Evolutionary conservation across 2,113 vertebrate genomes (phyloP), one percentile per base, ranked within the genome.

Genomic region (Eulemur rufifrons): DNA sequence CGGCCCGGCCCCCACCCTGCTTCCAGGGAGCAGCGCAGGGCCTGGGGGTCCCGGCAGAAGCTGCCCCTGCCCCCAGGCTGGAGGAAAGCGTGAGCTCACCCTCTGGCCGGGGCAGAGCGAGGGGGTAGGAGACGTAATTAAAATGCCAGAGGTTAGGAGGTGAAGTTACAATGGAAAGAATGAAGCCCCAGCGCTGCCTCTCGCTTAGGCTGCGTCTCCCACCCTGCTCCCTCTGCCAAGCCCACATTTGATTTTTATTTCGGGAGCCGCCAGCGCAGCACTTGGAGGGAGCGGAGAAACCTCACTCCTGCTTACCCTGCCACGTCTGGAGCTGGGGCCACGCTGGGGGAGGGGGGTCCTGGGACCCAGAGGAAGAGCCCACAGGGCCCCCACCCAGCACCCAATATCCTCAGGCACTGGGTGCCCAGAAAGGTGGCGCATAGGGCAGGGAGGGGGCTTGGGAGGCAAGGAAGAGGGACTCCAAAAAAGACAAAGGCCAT

Each of bases 161-260:
- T 95, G 97, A 97, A 97, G 97, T 94, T 97, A 93, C 93, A 97
- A 59, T 78, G 98, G 98, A 97, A 97, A 98, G 94, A 97, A 97
- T 97, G 97, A 97, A 97, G 94, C 29, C 74, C 78, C 68, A 69
- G 95, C 52, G 0, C 82, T 21, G 92, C 74, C 0, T 90, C 92
- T 25, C 9, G 18, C 61, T 50, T 11, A 29, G 59, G 92, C 89
- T 7, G 78, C 84, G 45, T 85, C 91, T 91, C 92, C 96, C 82
- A 29, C 88, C 94, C 89, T 3, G 15, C 78, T 93, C 69, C 15
- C 71, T 59, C 89, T 94, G 98, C 98, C 98, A 98, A 97, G 83
- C 94, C 96, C 97, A 97, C 98, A 98, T 98, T 98, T 97, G 98
- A 97, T 98, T 98, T 96, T 98, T 98, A 98, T 98, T 98, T 98